phyloP scores from a whole-genome alignment of 1,140 invertebrate species.

The Pseudomyrmex cubaensis region DNA sequence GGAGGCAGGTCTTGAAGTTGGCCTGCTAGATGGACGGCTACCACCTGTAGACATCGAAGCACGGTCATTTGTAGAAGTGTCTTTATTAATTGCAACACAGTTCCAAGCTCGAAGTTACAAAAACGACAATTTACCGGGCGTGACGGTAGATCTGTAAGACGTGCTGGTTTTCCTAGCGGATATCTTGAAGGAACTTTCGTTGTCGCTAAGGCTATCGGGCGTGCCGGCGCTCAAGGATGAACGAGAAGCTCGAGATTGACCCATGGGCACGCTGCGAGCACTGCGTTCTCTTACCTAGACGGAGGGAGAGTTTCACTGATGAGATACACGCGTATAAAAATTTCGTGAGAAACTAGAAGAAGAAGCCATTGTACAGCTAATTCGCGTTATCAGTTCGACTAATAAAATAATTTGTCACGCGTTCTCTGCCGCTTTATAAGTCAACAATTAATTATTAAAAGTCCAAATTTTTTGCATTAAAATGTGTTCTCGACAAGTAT shows the following conservation, averaged over 20 bases:
- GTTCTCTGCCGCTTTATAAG: conserved; percentile 46
- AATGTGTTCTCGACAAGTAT: neutral
- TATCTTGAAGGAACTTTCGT: conserved; percentile 90
- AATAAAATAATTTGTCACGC: conserved; percentile 30
- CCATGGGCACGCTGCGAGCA: conserved; percentile 93
- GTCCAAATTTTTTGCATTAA: conserved; percentile 15
- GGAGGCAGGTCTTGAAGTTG: conserved; percentile 89
- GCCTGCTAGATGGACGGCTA: conserved; percentile 86
- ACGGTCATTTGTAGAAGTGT: neutral
- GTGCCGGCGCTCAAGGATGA: conserved; percentile 92
- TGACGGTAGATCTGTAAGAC: conserved; percentile 82
- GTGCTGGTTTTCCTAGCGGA: conserved; percentile 81
- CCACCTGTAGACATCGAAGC: conserved; percentile 73
- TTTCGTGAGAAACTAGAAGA: neutral
- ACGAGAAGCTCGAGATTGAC: conserved; percentile 87
- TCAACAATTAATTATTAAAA: conserved; percentile 19
- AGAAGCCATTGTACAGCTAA: conserved; percentile 29
- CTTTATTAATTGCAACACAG: neutral
- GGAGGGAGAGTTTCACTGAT: conserved; percentile 38
- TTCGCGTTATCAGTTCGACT: conserved; percentile 1
- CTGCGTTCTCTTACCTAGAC: conserved; percentile 95
- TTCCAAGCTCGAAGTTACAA: neutral
- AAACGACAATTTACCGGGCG: conserved; percentile 83
- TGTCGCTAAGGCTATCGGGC: conserved; percentile 94
- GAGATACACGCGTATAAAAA: neutral